Conservation (phyloP, 1,140 invertebrate species). For the Lamellibrachia luymesi region DNA sequence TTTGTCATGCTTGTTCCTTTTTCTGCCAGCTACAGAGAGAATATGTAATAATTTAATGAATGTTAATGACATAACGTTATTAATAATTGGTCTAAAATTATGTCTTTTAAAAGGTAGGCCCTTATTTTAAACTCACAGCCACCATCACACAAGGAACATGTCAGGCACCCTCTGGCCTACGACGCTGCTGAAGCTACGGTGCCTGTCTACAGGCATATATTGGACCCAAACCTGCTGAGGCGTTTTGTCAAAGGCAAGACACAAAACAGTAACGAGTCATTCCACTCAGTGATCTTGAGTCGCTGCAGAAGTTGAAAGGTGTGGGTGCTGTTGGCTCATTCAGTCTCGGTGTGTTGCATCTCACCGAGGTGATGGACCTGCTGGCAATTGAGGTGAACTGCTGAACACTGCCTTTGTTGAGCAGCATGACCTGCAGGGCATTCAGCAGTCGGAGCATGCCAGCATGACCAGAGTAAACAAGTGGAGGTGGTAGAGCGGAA, state of each 20-base stretch:
- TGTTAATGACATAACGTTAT: too few species aligned
- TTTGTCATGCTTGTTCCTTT: too few species aligned
- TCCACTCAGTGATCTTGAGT: slow-evolving; percentile 16
- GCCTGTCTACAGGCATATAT: not conserved
- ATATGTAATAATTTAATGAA: too few species aligned
- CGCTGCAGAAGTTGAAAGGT: not conserved
- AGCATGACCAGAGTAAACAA: not conserved
- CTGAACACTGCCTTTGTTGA: not conserved
- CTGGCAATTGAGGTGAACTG: too few species aligned
- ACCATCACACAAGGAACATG: not conserved
- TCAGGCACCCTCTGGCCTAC: not conserved
- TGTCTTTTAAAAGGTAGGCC: too few species aligned
- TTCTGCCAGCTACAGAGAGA: too few species aligned
- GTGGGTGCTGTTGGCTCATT: too few species aligned
- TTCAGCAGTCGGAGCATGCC: not conserved
- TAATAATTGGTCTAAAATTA: too few species aligned
- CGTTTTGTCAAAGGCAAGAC: not conserved
- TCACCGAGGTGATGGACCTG: too few species aligned
- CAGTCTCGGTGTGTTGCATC: too few species aligned
- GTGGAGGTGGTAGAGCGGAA: too few species aligned
- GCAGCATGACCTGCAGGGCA: not conserved
- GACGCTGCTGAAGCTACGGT: not conserved
- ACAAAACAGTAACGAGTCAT: slow-evolving; percentile 17
- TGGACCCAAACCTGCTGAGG: slow-evolving; percentile 17
- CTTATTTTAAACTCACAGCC: too few species aligned